phyloP scores from a whole-genome alignment of 1,140 invertebrate genomes.

The Saccostrea echinata region DNA sequence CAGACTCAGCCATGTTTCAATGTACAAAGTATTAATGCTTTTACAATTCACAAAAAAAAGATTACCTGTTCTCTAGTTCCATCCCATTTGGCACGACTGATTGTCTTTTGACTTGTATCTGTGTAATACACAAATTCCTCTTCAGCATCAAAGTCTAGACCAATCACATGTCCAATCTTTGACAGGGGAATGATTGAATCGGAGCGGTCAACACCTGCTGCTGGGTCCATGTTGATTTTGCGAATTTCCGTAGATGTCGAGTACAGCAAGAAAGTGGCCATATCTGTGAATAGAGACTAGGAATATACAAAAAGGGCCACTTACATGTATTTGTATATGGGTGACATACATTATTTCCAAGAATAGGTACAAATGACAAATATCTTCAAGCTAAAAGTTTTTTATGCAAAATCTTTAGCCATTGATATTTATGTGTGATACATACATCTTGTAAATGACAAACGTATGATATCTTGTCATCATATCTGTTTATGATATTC shows the following conservation, averaged over 20 bases:
- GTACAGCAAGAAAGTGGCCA: slow-evolving; percentile 89
- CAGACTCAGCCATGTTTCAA: too few relatives aligned
- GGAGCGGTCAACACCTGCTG: slow-evolving; percentile 83
- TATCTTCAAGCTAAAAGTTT: too few relatives aligned
- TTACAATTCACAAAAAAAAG: background rate
- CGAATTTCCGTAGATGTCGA: slow-evolving; percentile 91
- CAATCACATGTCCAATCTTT: slow-evolving; percentile 83
- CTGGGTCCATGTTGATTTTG: slow-evolving; percentile 81
- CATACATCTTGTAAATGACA: too few relatives aligned
- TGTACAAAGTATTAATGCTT: background rate
- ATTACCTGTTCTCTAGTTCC: slow-evolving; percentile 84
- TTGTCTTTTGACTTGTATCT: slow-evolving; percentile 89
- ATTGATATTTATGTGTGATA: too few relatives aligned
- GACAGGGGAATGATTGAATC: slow-evolving; percentile 81
- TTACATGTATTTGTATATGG: background rate
- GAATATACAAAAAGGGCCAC: background rate
- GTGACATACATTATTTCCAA: too few relatives aligned
- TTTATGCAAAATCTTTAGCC: too few relatives aligned
- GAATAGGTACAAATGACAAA: too few relatives aligned
- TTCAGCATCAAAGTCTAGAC: slow-evolving; percentile 92
- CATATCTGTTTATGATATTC: too few relatives aligned
- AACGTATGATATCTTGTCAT: too few relatives aligned
- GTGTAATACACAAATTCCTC: slow-evolving; percentile 93
- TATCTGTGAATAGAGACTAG: slow-evolving; percentile 77
- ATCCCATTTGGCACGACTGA: slow-evolving; percentile 88